Evolutionary conservation across 2,113 vertebrate genomes (phyloP), one percentile per base, ranked within the genome.

Genomic region (Entomyzon cyanotis): DNA sequence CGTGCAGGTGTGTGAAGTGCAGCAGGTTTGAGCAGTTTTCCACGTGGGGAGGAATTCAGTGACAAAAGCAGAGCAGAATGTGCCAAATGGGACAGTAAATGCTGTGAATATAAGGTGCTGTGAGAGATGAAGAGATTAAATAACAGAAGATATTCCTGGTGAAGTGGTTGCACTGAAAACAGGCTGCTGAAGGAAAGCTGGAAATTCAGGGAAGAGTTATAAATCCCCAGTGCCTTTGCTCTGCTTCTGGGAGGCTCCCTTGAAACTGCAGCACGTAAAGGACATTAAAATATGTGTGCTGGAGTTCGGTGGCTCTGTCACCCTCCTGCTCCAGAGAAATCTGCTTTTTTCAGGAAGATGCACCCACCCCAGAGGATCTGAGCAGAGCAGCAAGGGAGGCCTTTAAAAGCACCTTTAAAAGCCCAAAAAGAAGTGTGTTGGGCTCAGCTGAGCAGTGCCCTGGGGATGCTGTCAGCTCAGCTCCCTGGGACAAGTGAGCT

Each of bases 1-100:
- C 0, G 0, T 64, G 8, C 12, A 65, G 12, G 8, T 35, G 6
- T 58, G 23, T 71, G 2, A 80, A 65, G 11, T 53, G 28, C 31
- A 52, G 56, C 33, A 53, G 21, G 3, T 73, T 39, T 58, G 41
- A 46, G 44, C 7, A 3, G 16, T 52, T 88, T 85, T 69, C 39
- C 11, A 0, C 4, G 3, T 25, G 42, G 73, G 35, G 50, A 77
- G 42, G 85, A 46, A 28, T 30, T n/a, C 16, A 53, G 31, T 27
- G 37, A 13, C 19, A 68, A 44, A n/a, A 76, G 18, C n/a, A 74
- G 62, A 64, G 17, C 41, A 60, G 73, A 27, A 33, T 14, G 31
- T 28, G 23, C 77, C 37, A 37, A 18, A 42, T 16, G 19, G 49
- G 62, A 55, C 28, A 50, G 46, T 9, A n/a, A 75, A 35, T 39